Evolutionary conservation across 2,888 invertebrate species (phyloP).

Genomic region (Nineta flava): DNA sequence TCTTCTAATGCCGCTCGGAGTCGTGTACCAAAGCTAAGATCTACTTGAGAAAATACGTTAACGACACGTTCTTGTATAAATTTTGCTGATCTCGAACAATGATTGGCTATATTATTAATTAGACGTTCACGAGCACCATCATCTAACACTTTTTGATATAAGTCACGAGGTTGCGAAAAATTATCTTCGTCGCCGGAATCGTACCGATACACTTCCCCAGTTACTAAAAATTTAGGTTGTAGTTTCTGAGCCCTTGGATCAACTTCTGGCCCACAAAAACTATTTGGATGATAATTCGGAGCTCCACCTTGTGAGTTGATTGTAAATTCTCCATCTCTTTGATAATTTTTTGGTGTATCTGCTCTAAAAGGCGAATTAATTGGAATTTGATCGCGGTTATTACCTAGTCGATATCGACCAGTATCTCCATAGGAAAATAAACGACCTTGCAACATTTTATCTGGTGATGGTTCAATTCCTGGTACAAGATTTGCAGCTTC

Average conservation of each 20-base stretch:
- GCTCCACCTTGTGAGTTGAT: slow-evolving; percentile 68
- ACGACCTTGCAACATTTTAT: slow-evolving; percentile 83
- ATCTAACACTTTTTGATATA: slow-evolving; percentile 53
- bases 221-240: slow-evolving; percentile 36
- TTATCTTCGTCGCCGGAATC: slow-evolving; percentile 81
- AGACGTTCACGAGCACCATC: slow-evolving; percentile 54
- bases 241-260: slow-evolving; percentile 45
- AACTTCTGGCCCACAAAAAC: slow-evolving; percentile 74
- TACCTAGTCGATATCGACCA: slow-evolving; percentile 78
- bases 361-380: slow-evolving; percentile 86
- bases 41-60: slow-evolving; percentile 65
- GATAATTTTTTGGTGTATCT: slow-evolving; percentile 49
- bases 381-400: slow-evolving; percentile 83
- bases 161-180: slow-evolving; percentile 64
- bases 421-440: slow-evolving; percentile 85
- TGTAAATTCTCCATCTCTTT: slow-evolving; percentile 75
- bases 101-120: slow-evolving; percentile 63
- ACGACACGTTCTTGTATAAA: slow-evolving; percentile 82
- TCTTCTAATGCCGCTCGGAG: slow-evolving; percentile 33
- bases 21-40: slow-evolving; percentile 60
- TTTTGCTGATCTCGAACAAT: slow-evolving; percentile 59
- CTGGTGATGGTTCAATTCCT: slow-evolving; percentile 86
- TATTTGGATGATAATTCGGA: slow-evolving; percentile 95
- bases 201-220: slow-evolving; percentile 67
- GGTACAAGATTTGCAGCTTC: slow-evolving; percentile 80